Base-by-base conservation (phyloP, 2,888 invertebrate species). In the Chrysolina americana region DNA sequence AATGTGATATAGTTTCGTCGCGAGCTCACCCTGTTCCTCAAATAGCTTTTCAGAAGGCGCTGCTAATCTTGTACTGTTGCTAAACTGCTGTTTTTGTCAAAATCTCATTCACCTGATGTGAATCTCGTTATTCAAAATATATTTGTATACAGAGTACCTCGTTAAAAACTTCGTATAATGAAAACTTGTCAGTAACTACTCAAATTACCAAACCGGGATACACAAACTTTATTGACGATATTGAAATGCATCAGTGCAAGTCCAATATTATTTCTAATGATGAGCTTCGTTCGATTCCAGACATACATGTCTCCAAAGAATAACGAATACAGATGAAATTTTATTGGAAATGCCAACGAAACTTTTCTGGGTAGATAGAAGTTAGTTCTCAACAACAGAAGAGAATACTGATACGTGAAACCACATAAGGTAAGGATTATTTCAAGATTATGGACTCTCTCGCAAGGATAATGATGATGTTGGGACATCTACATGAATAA, bases 261-360 rank as follows among this genome's bases (percentile, higher is more conserved):
- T 5, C 21, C 19, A 13, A 53, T 53, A 13, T 53, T 10, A 53
- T 53, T 53, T 21, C 53, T 23, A 23, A 53, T 21, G 53, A 53
- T 53, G 53, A 53, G 21, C 23, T 53, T 21, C 21, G 21, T 53
- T 53, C 53, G 21, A 53, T 53, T 53, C 21, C 53, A 1, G 13
- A 11, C 53, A 53, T 53, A 13, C 21, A 53, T 53, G 19, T 53
- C 19, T 21, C 53, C 19, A 11, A 11, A 53, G 53, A 53, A 53
- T 53, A 11, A 5, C 19, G 53, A 23, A 13, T 53, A 53, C 53
- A 53, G 21, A 53, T 53, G 53, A 21, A 53, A 53, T 48, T 48
- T 17, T 17, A 17, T 17, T 17, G 48, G 48, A 48, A 17, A 17
- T 23, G 13, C 21, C 11, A 53, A 19, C 21, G 21, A 53, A 53